Conservation (phyloP, 2,113 vertebrate species). For the Reinhardtius hippoglossoides region DNA sequence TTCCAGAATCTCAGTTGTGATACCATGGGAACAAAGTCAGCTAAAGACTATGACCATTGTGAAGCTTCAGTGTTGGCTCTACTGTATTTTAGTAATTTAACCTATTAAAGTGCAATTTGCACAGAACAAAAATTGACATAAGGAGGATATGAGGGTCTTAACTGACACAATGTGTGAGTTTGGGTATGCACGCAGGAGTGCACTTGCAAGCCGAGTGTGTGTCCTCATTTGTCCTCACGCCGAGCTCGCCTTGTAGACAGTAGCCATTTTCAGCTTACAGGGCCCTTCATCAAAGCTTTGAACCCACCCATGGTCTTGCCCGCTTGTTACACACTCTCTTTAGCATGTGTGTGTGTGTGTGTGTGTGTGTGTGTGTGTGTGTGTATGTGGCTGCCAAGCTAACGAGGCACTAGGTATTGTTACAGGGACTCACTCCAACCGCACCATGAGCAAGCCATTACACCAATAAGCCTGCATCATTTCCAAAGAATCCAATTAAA, state of each 20-base stretch:
- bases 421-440: conserved; percentile 80
- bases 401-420: conserved; percentile 83
- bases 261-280: conserved; percentile 58
- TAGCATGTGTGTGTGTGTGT: conserved; percentile 38
- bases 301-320: conserved; percentile 54
- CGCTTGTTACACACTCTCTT: conserved; percentile 57
- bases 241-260: conserved; percentile 33
- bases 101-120: conserved; percentile 3
- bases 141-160: background rate
- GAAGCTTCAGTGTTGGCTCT: conserved; percentile 28
- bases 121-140: background rate
- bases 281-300: conserved; percentile 61
- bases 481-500: conserved; percentile 82
- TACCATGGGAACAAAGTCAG: conserved; percentile 51
- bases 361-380: conserved; percentile 31
- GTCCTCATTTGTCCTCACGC: conserved; percentile 54
- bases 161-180: background rate
- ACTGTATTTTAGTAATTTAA: conserved; percentile 13
- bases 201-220: conserved; percentile 5
- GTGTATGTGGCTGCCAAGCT: conserved; percentile 46
- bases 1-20: conserved; percentile 52
- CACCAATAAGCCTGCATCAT: conserved; percentile 77
- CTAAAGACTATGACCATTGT: conserved; percentile 28
- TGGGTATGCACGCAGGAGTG: background rate
- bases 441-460: conserved; percentile 81